Evolutionary conservation across 2,113 vertebrate species (phyloP).

Genomic region (Microtus montanus): DNA sequence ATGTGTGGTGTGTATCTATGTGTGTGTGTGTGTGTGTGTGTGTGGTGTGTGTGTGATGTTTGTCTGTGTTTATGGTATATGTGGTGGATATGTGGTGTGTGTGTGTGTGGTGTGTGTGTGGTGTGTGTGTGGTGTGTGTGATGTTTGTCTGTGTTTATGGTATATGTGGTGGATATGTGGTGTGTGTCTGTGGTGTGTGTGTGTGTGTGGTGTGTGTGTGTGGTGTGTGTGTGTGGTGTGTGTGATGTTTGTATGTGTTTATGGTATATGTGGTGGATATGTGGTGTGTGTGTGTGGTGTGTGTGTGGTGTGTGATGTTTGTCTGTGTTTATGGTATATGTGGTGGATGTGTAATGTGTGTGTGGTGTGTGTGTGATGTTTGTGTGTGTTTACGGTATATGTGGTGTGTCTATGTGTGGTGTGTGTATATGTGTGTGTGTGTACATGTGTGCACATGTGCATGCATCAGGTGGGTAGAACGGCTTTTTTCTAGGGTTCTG

Average conservation of each 20-base stretch:
- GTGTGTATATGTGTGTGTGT: fast-evolving
- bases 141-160: background rate
- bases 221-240: background rate
- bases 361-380: background rate
- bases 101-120: background rate
- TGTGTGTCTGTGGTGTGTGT: background rate
- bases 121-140: background rate
- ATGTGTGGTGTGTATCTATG: no score
- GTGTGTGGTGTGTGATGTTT: background rate
- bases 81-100: background rate
- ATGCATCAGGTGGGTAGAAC: no score
- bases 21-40: no score
- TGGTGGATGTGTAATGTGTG: background rate
- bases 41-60: no score
- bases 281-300: background rate
- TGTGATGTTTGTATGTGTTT: background rate
- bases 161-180: background rate
- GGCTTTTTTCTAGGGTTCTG: background rate
- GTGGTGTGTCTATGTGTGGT: background rate
- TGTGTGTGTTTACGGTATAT: no score
- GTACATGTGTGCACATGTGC: no score
- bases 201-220: background rate
- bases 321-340: no score
- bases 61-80: no score
- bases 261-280: no score